Conservation (phyloP, 1,140 invertebrate genomes). For the Eurosta solidaginis region DNA sequence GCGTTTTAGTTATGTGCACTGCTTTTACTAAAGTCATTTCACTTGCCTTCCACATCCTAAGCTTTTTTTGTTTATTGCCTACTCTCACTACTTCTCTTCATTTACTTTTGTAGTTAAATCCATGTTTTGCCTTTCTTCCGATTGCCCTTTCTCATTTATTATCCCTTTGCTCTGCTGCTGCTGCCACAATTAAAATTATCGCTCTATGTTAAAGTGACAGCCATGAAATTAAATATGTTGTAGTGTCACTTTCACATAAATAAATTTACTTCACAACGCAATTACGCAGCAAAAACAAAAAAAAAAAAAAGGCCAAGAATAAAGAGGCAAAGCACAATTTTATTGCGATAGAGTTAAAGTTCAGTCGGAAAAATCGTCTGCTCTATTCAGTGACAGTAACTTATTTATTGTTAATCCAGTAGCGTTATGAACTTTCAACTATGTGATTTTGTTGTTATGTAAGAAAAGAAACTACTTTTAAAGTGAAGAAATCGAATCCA, state of each 20-base stretch:
- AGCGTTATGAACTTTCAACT: no score
- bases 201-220: not conserved
- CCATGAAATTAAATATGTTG: not conserved
- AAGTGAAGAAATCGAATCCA: no score
- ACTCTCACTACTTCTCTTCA: not conserved
- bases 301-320: no score
- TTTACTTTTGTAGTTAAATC: not conserved
- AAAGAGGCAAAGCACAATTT: not conserved
- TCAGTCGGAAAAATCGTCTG: not conserved
- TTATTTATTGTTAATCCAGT: no score
- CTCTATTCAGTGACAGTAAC: not conserved
- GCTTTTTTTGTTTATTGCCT: not conserved
- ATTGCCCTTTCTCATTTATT: not conserved
- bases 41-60: no score
- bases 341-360: not conserved
- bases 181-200: not conserved
- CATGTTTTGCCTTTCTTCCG: no score
- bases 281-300: no score
- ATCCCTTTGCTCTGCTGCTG: not conserved
- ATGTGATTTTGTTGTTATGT: no score
- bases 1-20: no score
- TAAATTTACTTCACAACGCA: not conserved
- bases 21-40: no score
- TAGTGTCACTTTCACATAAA: not conserved
- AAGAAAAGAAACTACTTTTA: no score